These are phyloP conservation scores for Diploptera punctata DNA, from an alignment of 2,888 invertebrate genomes.

Conservation along the genomic window DNA sequence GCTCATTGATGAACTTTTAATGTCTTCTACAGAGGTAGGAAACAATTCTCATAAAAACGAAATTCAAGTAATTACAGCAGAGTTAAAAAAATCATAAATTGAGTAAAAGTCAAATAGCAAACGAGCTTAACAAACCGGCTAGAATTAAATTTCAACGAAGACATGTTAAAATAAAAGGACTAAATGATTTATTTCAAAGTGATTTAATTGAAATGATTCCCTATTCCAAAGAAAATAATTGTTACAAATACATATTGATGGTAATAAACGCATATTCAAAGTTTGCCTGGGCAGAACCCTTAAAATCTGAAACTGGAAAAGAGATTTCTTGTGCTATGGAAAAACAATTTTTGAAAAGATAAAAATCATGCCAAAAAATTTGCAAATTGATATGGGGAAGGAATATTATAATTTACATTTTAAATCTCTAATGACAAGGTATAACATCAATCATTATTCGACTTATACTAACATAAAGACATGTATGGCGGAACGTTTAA, in stretches of 20 bases:
- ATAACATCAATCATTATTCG: not conserved
- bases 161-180: no score
- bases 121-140: no score
- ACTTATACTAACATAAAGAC: not conserved
- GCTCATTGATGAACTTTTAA: no score
- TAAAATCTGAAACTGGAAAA: not conserved
- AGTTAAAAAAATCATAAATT: no score
- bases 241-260: not conserved
- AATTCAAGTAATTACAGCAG: no score
- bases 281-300: not conserved
- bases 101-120: no score
- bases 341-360: not conserved
- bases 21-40: no score
- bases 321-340: not conserved
- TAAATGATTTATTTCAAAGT: no score
- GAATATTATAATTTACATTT: not conserved
- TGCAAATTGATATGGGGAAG: not conserved
- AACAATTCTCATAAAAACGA: no score
- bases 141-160: no score
- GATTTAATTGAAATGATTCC: not conserved
- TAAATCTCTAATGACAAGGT: not conserved
- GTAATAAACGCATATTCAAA: not conserved
- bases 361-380: not conserved
- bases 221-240: not conserved
- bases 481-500: not conserved